These are phyloP conservation scores for Cathartes aura DNA, from an alignment of 2,113 vertebrate species.

Conservation along the genomic window DNA sequence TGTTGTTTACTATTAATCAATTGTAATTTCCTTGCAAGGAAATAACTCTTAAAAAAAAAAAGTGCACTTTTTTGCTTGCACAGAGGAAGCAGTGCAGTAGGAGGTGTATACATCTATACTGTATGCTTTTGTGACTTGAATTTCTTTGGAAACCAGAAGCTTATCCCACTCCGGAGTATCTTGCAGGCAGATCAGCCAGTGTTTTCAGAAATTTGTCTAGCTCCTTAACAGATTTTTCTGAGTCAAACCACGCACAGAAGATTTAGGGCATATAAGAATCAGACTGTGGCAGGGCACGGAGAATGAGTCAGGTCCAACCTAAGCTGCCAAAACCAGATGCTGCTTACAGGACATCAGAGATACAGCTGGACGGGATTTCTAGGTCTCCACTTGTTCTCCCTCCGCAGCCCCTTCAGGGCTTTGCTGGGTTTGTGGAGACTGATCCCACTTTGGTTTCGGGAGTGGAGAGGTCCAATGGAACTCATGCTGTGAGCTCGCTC, in stretches of 20 bases:
- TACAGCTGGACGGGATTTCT: accelerated
- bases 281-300: neutral
- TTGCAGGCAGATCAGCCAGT: neutral
- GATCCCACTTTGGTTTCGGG: neutral
- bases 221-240: neutral
- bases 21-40: neutral
- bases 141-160: neutral
- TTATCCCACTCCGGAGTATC: neutral
- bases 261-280: neutral
- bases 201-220: neutral
- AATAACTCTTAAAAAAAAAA: too few species aligned
- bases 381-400: neutral
- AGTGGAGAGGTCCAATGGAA: neutral
- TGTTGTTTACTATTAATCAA: neutral
- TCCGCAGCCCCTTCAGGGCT: neutral
- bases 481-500: neutral
- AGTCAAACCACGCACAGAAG: neutral
- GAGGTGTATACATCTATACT: neutral
- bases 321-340: neutral
- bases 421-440: neutral
- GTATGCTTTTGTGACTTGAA: too few species aligned
- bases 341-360: neutral
- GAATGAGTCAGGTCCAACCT: neutral
- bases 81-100: neutral
- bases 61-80: neutral